Evolutionary conservation across 1,140 invertebrate genomes (phyloP).

Genomic region (Papilio polyxenes): DNA sequence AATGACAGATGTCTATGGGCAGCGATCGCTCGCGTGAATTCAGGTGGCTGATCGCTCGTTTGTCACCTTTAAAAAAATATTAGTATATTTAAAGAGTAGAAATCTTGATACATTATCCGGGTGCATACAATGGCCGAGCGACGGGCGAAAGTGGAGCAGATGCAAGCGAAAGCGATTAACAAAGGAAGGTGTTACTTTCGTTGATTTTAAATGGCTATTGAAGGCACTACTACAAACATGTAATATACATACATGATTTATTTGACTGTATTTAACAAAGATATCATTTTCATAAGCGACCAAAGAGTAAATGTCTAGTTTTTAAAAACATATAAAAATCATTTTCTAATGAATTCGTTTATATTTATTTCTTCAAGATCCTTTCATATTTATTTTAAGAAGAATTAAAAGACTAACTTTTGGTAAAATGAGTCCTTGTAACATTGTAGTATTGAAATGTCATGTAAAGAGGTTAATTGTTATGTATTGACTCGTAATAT

Average conservation of each 20-base stretch:
- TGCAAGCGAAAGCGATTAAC: conserved; percentile 27
- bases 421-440: background rate
- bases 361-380: background rate
- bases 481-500: background rate
- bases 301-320: background rate
- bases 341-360: background rate
- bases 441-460: background rate
- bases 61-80: background rate
- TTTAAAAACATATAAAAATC: background rate
- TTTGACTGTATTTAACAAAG: background rate
- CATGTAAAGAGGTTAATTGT: background rate
- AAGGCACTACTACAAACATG: background rate
- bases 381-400: background rate
- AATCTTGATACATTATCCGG: background rate
- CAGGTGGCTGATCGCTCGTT: too few species aligned
- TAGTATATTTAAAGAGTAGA: conserved; percentile 4
- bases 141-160: conserved; percentile 23
- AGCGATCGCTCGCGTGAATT: too few species aligned
- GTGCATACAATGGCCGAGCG: conserved; percentile 21
- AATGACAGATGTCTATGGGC: too few species aligned
- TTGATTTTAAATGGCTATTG: conserved; percentile 26
- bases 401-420: background rate
- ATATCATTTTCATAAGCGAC: background rate
- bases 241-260: background rate
- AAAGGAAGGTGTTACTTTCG: conserved; percentile 33